phyloP scores from a whole-genome alignment of 2,113 vertebrate species.

The Callaeas wilsoni region DNA sequence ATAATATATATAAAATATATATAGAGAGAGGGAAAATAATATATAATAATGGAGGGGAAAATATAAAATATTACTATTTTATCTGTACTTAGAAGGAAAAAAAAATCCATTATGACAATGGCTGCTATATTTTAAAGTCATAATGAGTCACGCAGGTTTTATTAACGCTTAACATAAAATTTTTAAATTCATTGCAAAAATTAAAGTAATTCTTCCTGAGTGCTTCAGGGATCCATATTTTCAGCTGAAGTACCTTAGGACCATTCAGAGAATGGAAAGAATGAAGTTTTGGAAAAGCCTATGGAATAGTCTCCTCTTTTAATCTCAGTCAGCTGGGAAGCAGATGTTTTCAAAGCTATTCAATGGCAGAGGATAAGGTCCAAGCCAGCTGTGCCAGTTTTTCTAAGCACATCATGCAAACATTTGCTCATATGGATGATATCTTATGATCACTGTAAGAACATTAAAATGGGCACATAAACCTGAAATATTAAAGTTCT shows the following conservation, averaged over 20 bases:
- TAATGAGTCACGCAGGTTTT: background rate
- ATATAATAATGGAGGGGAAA: background rate
- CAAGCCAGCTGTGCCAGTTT: background rate
- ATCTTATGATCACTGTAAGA: background rate
- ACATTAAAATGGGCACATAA: background rate
- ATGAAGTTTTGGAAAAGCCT: background rate
- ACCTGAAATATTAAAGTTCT: background rate
- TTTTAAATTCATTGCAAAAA: background rate
- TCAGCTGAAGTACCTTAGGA: background rate
- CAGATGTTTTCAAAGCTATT: background rate
- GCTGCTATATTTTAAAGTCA: background rate
- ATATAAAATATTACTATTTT: background rate
- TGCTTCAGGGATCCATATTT: background rate
- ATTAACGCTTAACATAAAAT: rapidly evolving
- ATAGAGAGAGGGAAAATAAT: no score
- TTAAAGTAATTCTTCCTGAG: background rate
- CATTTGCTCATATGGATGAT: background rate
- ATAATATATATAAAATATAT: no score
- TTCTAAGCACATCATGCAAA: background rate
- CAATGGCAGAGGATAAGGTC: background rate
- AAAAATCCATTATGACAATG: background rate
- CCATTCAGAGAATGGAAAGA: background rate
- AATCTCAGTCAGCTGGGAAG: background rate
- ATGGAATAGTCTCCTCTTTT: background rate
- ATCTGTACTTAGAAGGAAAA: background rate